Percentiles rank a stretch among this genome's conserved stretches.
Evolutionary conservation across 2,888 invertebrate genomes (phyloP).

Genomic region (Cyrtodaria siliqua): DNA sequence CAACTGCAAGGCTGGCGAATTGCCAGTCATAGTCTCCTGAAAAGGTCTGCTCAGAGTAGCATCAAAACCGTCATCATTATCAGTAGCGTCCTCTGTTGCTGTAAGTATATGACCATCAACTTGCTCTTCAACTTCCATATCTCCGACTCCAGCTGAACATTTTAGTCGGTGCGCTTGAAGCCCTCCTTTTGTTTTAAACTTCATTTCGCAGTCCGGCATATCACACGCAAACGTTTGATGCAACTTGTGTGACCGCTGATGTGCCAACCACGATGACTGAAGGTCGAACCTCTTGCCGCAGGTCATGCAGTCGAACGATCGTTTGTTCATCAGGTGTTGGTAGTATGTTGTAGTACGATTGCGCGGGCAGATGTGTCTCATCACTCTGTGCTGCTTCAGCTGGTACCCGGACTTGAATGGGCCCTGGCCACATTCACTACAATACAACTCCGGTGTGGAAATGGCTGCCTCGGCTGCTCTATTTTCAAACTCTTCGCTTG

Average conservation of each 20-base stretch:
- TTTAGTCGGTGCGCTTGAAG: not conserved
- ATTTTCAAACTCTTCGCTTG: no score
- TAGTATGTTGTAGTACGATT: conserved; percentile 21
- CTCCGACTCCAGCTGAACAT: not conserved
- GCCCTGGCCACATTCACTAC: conserved; percentile 2
- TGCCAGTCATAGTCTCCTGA: no score
- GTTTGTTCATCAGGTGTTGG: conserved; percentile 23
- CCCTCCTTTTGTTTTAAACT: conserved; percentile 14
- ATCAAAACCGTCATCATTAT: no score
- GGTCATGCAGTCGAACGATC: conserved; percentile 9
- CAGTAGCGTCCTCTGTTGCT: no score
- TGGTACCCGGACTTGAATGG: conserved; percentile 18
- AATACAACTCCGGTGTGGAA: not conserved
- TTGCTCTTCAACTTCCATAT: not conserved
- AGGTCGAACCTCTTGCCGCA: conserved; percentile 14
- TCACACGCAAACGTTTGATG: not conserved
- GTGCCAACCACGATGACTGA: not conserved
- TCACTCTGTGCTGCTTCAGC: conserved; percentile 32
- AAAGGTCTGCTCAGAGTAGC: no score
- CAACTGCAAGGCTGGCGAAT: no score
- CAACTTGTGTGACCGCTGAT: not conserved
- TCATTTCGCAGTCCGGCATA: not conserved
- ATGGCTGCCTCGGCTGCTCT: no score
- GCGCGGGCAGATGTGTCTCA: conserved; percentile 17
- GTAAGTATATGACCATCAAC: not conserved